Conservation (phyloP, 2,888 invertebrate genomes). For the Macrosiphum euphorbiae region DNA sequence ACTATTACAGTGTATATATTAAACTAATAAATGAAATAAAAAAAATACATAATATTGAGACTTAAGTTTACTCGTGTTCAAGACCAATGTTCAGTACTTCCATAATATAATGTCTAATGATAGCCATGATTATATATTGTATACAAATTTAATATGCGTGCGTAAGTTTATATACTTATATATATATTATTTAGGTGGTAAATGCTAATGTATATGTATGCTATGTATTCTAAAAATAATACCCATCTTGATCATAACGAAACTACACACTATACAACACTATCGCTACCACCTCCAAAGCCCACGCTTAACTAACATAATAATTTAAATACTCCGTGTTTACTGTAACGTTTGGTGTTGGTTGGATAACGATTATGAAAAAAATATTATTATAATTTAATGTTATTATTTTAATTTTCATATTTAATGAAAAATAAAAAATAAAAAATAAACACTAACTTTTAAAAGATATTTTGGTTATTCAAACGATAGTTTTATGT, state of each 20-base stretch:
- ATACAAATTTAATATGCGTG: slow-evolving; percentile 3
- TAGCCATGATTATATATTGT: slow-evolving; percentile 24
- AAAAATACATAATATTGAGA: background rate
- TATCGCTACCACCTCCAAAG: slow-evolving; percentile 38
- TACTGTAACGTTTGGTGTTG: background rate
- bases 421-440: background rate
- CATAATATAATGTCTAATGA: background rate
- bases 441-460: background rate
- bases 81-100: background rate
- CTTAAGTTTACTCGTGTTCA: background rate
- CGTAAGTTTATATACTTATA: background rate
- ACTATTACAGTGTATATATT: background rate
- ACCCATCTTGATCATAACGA: slow-evolving; percentile 43
- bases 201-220: background rate
- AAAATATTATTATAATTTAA: background rate
- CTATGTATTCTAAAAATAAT: slow-evolving; percentile 57
- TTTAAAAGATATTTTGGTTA: background rate
- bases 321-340: slow-evolving; percentile 35
- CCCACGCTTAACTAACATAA: slow-evolving; percentile 17
- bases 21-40: background rate
- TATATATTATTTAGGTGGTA: slow-evolving; percentile 14
- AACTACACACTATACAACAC: slow-evolving; percentile 11
- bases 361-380: background rate
- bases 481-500: background rate
- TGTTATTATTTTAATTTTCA: slow-evolving; percentile 25